Evolutionary conservation across 2,113 vertebrate species (phyloP), one percentile per base, ranked within the genome.

Genomic region (Abramis brama): DNA sequence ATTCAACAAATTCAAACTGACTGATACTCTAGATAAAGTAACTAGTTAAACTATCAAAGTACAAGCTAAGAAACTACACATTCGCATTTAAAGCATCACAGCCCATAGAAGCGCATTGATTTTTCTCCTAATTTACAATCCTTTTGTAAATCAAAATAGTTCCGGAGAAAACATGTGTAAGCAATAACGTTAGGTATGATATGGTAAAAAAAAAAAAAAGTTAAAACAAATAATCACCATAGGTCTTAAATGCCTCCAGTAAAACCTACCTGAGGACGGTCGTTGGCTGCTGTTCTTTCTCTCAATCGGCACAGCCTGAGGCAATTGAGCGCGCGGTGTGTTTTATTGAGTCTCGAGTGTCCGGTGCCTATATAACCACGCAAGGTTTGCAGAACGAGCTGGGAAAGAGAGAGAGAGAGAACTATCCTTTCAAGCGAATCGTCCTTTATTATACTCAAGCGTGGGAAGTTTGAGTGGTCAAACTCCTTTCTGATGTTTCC

Each of bases 231-330:
- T 0, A 75, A 50, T 75, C 73, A 27, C 36, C 5, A n/a, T n/a
- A 79, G 5, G 30, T 79, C 27, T 59, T 55, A 36, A 78, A 62
- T 10, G 76, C 23, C 23, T 80, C 4, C 60, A 21, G 39, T 47
- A 25, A 25, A 79, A 80, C 78, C 23, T 80, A 66, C 79, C 79
- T 81, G 79, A 64, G 39, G 79, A 66, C 59, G 17, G 39, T 66
- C 13, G 23, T 62, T 64, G 15, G 52, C 33, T 21, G 33, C 4
- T 8, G 21, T 70, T 70, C 3, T 70, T 3, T 23, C 30, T 33
- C 13, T 39, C 21, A 39, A 39, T 60, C 77, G 52, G 33, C 39
- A 25, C 77, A 79, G 60, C 79, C 43, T 45, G 59, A 50, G 79
- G n/a, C 43, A 43, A 23, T 2, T 23, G 17, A 50, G 60, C 43